Evolutionary conservation across 2,797 vertebrate genomes (phyloP).

Genomic region (Dendrocincla tyrannina): DNA sequence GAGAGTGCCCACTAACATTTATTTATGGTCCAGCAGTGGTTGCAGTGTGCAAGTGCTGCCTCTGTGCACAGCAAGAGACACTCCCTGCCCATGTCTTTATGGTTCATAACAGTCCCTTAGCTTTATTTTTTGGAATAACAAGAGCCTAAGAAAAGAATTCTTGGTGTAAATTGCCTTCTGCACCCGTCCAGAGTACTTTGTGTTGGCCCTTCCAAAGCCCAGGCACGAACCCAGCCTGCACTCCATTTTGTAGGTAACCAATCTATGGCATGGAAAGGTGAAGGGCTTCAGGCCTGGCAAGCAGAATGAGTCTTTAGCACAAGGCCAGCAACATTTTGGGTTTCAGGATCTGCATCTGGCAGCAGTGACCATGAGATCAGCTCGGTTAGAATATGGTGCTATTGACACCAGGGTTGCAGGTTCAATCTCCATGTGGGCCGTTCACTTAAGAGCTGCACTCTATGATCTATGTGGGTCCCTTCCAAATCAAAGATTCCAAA

Average conservation of each 20-base stretch:
- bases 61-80: neutral
- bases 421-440: neutral
- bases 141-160: neutral
- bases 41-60: neutral
- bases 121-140: neutral
- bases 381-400: neutral
- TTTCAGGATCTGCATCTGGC: neutral
- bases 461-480: neutral
- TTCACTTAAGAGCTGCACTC: neutral
- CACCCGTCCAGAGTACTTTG: neutral
- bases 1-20: conserved; percentile 56
- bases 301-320: neutral
- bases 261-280: neutral
- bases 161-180: neutral
- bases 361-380: neutral
- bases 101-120: neutral
- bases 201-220: neutral
- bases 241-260: accelerated
- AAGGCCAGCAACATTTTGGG: neutral
- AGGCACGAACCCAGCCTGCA: neutral
- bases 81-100: neutral
- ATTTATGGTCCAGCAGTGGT: conserved; percentile 28
- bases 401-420: neutral
- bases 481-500: neutral
- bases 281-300: neutral